Evolutionary conservation across 2,797 vertebrate genomes (phyloP).

Genomic region (Neosilurus hyrtlii): DNA sequence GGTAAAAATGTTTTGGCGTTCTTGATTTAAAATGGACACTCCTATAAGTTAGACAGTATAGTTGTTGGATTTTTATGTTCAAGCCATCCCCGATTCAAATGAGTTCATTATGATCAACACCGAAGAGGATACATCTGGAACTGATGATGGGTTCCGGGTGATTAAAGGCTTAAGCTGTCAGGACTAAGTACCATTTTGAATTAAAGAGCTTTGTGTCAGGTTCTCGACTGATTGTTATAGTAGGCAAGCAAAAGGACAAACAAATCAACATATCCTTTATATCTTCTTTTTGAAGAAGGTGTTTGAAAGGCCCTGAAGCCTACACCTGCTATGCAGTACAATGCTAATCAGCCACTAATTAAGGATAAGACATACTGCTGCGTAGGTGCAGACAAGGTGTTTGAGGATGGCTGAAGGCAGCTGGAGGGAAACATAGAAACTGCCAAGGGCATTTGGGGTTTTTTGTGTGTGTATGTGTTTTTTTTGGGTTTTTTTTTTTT

Average conservation of each 20-base stretch:
- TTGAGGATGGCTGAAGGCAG: conserved; percentile 39
- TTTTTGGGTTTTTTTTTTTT: neutral
- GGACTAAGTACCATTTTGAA: conserved; percentile 3
- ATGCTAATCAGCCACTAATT: conserved; percentile 39
- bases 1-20: no score
- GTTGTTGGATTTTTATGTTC: neutral
- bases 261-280: neutral
- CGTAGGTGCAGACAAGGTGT: conserved; percentile 37
- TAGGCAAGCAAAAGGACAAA: neutral
- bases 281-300: neutral
- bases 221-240: neutral
- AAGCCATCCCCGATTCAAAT: no score
- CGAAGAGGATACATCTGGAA: neutral
- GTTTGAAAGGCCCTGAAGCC: neutral
- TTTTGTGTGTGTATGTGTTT: neutral
- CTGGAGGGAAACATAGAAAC: conserved; percentile 27
- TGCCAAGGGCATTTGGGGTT: conserved; percentile 29
- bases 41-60: neutral
- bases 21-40: no score
- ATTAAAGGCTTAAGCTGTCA: conserved; percentile 3
- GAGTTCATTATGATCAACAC: neutral
- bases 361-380: conserved; percentile 42
- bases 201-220: neutral
- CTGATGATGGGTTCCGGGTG: neutral
- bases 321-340: conserved; percentile 42